Evolutionary conservation across 2,113 vertebrate genomes (phyloP), one percentile per base, ranked within the genome.

Genomic region (Dendropsophus ebraccatus): DNA sequence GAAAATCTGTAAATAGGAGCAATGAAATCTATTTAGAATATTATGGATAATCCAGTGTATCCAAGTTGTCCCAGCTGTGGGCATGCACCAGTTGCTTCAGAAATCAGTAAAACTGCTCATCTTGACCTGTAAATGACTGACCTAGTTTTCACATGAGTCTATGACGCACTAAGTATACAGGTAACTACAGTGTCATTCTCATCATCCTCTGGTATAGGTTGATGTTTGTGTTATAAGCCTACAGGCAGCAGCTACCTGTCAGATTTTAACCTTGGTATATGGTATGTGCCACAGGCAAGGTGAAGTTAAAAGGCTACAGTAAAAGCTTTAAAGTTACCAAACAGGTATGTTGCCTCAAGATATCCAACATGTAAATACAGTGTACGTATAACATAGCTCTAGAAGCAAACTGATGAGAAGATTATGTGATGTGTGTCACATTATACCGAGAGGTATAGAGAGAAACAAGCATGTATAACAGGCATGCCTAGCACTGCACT

Each of bases 281-380:
- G 84, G 76, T 80, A 86, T 81, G 32, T 60, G 84, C 76, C 65
- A 30, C 14, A 73, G 84, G 84, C 84, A 86, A 86, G 62, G 75
- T 80, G 62, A 80, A 54, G 49, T 19, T 83, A 50, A 56, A 85
- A 78, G 47, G 49, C 84, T 54, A 47, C 19, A 67, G 28, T 25
- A 80, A 80, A 52, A 58, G 65, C 25, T 77, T 69, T 21, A 80
- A 86, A 56, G 84, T 72, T 52, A 86, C 75, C 60, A 30, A 70
- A 41, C 76, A 86, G n/a, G 84, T 80, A 86, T 86, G 50, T 86
- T 60, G 76, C 84, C 56, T 41, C 16, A 72, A 80, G 76, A 72
- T 12, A 73, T 58, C 72, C 23, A 81, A 72, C 76, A 47, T 80
- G 65, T 70, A 85, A 84, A 50, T 65, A 35, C 83, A 76, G 21